Conservation (phyloP, 2,797 vertebrate species). For the Leptatherina wallacei region DNA sequence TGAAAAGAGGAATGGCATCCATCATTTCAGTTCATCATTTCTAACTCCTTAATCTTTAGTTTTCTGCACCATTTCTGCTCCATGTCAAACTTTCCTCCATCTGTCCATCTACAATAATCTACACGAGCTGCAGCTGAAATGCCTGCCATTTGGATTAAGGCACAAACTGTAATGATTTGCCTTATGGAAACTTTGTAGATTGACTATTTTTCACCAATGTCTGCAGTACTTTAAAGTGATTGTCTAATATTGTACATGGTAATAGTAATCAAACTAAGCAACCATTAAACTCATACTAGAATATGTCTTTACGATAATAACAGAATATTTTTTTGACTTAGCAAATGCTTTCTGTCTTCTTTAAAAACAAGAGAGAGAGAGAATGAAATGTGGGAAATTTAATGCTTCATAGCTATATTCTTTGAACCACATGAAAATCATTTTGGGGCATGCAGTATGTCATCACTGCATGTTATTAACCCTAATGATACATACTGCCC, state of each 20-base stretch:
- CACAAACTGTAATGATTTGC: slow-evolving; percentile 8
- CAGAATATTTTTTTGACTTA: background rate
- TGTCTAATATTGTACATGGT: background rate
- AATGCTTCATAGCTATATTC: background rate
- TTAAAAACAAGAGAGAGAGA: background rate
- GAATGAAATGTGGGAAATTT: background rate
- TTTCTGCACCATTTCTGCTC: slow-evolving; percentile 15
- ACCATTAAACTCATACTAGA: background rate
- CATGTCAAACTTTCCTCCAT: slow-evolving; percentile 14
- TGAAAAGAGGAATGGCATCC: slow-evolving; percentile 43
- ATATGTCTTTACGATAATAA: background rate
- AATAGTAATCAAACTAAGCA: background rate
- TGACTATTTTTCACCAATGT: background rate
- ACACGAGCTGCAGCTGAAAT: background rate
- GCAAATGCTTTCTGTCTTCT: background rate
- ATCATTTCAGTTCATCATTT: slow-evolving; percentile 34
- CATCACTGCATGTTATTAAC: background rate
- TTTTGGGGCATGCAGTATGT: background rate
- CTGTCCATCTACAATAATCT: slow-evolving; percentile 6
- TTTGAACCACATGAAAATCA: background rate
- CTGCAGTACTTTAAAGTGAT: background rate
- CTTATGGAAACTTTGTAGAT: background rate
- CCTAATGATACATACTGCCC: background rate
- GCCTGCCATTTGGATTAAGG: background rate
- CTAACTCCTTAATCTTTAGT: slow-evolving; percentile 5